Conservation (phyloP, 2,888 invertebrate species). For the Plemyria rubiginata region DNA sequence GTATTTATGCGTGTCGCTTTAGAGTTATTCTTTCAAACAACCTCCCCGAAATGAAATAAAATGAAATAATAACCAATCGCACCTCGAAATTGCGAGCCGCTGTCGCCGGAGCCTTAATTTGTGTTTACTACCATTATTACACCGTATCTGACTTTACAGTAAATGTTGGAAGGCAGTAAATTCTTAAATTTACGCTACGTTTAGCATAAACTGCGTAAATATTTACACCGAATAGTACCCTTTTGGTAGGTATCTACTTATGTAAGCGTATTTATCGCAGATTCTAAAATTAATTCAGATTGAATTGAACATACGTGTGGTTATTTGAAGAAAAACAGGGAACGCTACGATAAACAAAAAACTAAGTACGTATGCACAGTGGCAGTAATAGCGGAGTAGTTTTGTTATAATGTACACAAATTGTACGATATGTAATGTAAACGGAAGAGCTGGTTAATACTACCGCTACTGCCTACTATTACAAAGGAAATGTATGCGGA, state of each 20-base stretch:
- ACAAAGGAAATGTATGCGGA: constrained; percentile 27
- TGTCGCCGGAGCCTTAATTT: too few species aligned
- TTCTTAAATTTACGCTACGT: constrained; percentile 8
- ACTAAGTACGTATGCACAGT: constrained; percentile 1
- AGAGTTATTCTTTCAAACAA: too few species aligned
- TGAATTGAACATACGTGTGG: neutral
- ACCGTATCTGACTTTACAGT: too few species aligned
- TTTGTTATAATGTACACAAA: constrained; percentile 27
- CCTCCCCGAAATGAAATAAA: too few species aligned
- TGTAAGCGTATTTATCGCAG: neutral
- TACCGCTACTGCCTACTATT: constrained; percentile 31
- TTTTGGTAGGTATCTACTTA: neutral
- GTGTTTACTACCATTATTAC: too few species aligned
- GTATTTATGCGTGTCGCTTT: too few species aligned
- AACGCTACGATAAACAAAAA: constrained; percentile 11
- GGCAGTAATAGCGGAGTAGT: constrained; percentile 9
- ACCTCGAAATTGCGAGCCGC: too few species aligned
- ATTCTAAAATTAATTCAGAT: constrained; percentile 13
- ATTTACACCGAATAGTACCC: constrained; percentile 11
- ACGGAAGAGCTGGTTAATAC: constrained; percentile 28
- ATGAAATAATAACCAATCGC: too few species aligned
- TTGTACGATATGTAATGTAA: constrained; percentile 38
- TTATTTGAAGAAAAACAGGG: constrained; percentile 21
- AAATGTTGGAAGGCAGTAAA: constrained; percentile 4
- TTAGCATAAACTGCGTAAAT: constrained; percentile 22